These are phyloP conservation scores for Xenus cinereus DNA, from an alignment of 2,113 vertebrate species.

Conservation along the genomic window DNA sequence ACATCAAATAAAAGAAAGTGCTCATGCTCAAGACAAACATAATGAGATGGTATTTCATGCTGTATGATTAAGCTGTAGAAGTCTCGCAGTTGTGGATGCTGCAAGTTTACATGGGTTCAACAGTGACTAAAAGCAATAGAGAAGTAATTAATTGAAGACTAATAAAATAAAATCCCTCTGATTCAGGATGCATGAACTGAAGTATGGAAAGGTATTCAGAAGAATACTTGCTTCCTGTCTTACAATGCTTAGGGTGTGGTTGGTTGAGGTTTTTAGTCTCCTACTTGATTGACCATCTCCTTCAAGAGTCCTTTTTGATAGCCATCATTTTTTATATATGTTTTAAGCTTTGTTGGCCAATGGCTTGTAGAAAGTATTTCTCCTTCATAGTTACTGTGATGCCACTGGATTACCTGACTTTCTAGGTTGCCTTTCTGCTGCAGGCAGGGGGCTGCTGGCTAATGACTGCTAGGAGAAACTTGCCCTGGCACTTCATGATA, in stretches of 20 bases:
- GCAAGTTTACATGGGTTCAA: background rate
- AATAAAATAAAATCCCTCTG: background rate
- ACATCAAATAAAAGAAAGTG: background rate
- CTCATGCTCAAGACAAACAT: background rate
- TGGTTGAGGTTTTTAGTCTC: background rate
- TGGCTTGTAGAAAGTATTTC: background rate
- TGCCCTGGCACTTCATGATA: background rate
- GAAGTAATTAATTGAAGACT: background rate
- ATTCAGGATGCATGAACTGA: background rate
- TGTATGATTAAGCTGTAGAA: background rate
- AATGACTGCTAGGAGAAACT: background rate
- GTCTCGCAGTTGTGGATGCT: background rate
- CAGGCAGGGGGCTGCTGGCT: background rate
- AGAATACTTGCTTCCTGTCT: background rate
- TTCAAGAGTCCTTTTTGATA: background rate
- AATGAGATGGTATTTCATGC: background rate
- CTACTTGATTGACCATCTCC: background rate
- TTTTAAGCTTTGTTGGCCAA: background rate
- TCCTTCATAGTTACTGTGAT: background rate
- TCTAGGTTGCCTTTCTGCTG: background rate
- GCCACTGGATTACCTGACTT: background rate
- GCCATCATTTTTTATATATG: background rate
- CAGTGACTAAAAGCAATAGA: background rate
- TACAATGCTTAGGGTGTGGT: background rate
- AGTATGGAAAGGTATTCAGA: background rate